Percentiles rank a stretch among this genome's conserved stretches.
Evolutionary conservation across 2,113 vertebrate species (phyloP).

Genomic region (Arvicanthis niloticus): DNA sequence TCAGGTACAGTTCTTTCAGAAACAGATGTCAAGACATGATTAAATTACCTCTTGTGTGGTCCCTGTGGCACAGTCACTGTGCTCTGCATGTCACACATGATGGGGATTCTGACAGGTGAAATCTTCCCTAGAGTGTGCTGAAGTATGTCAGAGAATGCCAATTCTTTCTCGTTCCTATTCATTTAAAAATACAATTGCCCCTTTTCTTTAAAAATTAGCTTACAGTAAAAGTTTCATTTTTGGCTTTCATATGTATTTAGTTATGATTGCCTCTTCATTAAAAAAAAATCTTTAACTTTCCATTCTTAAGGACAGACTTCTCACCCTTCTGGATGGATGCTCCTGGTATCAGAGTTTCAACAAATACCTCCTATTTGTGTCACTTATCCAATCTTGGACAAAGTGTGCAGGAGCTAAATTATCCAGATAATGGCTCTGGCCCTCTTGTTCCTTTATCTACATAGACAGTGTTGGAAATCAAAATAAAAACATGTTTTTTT

Average conservation of each 20-base stretch:
- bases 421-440: conserved; percentile 38
- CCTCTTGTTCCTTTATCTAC: conserved; percentile 52
- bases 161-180: background rate
- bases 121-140: background rate
- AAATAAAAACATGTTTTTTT: background rate
- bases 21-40: background rate
- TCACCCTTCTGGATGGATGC: background rate
- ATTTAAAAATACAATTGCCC: background rate
- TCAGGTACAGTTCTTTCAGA: background rate
- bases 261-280: background rate
- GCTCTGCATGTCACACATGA: background rate
- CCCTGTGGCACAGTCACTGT: background rate
- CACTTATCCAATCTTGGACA: background rate
- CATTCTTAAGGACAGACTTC: background rate
- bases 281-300: background rate
- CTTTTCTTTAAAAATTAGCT: background rate
- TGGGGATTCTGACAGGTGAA: background rate
- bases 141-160: background rate
- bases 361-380: conserved; percentile 2
- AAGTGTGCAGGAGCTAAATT: conserved; percentile 28
- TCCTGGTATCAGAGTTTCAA: background rate
- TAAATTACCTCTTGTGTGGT: background rate
- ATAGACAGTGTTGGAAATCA: conserved; percentile 4
- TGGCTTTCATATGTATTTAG: background rate
- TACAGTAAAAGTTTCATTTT: background rate